Evolutionary conservation across 2,888 invertebrate genomes (phyloP).

Genomic region (Danaus chrysippus): DNA sequence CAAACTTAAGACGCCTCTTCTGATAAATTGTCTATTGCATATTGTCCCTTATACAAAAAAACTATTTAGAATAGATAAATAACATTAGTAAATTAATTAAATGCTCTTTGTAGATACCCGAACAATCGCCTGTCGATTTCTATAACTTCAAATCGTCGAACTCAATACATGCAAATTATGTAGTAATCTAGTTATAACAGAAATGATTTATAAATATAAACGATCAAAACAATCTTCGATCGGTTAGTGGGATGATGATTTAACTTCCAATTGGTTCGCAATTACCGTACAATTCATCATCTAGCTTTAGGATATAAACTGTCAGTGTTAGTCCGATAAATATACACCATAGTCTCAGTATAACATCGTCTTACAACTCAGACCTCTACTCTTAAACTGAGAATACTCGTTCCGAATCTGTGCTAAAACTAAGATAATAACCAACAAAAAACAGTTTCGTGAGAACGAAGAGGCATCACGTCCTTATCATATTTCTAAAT

Average conservation of each 20-base stretch:
- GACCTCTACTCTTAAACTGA: constrained; percentile 3
- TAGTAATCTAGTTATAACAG: neutral
- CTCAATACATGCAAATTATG: too few species aligned
- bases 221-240: constrained; percentile 6
- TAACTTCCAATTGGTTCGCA: constrained; percentile 1
- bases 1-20: too few species aligned
- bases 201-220: neutral
- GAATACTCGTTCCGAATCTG: too few species aligned
- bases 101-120: too few species aligned
- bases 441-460: constrained; percentile 29
- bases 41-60: too few species aligned
- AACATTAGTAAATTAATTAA: too few species aligned
- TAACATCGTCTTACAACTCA: constrained; percentile 17
- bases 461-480: constrained; percentile 18
- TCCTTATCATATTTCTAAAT: neutral
- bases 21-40: too few species aligned
- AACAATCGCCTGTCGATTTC: too few species aligned
- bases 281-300: constrained; percentile 1
- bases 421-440: constrained; percentile 17
- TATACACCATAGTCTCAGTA: neutral
- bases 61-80: too few species aligned
- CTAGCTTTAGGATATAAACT: neutral
- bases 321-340: neutral
- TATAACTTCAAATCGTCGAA: too few species aligned
- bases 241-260: constrained; percentile 10